phyloP scores from a whole-genome alignment of 92 coral and sea anemone genomes.

The Galaxea fascicularis region DNA sequence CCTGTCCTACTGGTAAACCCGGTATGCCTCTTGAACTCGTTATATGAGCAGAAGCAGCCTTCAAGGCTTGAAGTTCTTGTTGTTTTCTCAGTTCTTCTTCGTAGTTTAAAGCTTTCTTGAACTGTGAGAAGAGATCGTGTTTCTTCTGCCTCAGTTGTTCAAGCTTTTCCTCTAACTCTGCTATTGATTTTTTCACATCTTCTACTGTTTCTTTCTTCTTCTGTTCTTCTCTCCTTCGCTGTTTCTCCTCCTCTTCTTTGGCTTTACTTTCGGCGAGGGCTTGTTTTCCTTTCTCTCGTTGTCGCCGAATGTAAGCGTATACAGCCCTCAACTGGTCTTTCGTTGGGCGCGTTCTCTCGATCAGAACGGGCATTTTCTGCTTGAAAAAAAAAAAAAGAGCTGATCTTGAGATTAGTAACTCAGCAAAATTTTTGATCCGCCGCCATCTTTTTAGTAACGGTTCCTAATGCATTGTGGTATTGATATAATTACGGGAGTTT shows the following conservation, averaged over 20 bases:
- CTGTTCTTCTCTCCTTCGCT: constrained; percentile 77
- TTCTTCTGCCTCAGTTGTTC: constrained; percentile 82
- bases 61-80: constrained; percentile 56
- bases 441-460: neutral
- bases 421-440: neutral
- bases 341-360: constrained; percentile 83
- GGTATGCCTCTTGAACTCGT: constrained; percentile 8
- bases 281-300: constrained; percentile 75
- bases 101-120: constrained; percentile 80
- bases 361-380: constrained; percentile 84
- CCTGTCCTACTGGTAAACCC: constrained; percentile 30
- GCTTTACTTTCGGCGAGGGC: constrained; percentile 81
- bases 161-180: constrained; percentile 76
- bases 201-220: constrained; percentile 86
- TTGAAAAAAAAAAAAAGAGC: neutral
- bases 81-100: constrained; percentile 72
- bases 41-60: constrained; percentile 5
- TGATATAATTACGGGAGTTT: neutral
- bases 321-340: constrained; percentile 83
- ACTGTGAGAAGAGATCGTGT: constrained; percentile 86
- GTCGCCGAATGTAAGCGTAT: constrained; percentile 81
- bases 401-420: neutral
- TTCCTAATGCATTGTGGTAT: neutral
- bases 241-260: constrained; percentile 78
- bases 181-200: constrained; percentile 76